Evolutionary conservation across 2,888 invertebrate genomes (phyloP).

Genomic region (Eudasyphora cyanicolor): DNA sequence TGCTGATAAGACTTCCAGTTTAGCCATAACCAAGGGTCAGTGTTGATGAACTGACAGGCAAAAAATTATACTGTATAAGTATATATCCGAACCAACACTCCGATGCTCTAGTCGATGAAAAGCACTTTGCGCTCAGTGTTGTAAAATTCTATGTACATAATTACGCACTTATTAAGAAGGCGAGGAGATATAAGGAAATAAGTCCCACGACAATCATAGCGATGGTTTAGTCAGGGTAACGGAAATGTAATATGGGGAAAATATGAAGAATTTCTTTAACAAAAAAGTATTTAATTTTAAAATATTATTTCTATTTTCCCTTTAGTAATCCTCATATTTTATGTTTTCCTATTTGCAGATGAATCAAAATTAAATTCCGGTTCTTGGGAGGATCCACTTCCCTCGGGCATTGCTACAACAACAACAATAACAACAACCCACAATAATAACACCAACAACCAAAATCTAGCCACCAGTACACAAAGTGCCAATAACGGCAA

Average conservation of each 20-base stretch:
- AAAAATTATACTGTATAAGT: background rate
- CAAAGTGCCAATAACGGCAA: slow-evolving; percentile 65
- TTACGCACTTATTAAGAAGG: background rate
- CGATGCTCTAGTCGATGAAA: background rate
- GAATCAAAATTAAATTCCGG: slow-evolving; percentile 88
- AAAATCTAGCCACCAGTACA: slow-evolving; percentile 38
- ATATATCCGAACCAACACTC: too few relatives aligned
- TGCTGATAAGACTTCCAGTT: slow-evolving; percentile 14
- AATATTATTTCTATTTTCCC: too few relatives aligned
- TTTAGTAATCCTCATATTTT: background rate
- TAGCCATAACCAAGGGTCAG: slow-evolving; percentile 35
- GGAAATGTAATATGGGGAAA: background rate
- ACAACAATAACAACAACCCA: slow-evolving; percentile 47
- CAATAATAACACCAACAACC: slow-evolving; percentile 44
- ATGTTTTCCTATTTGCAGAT: slow-evolving; percentile 82
- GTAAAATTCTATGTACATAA: background rate
- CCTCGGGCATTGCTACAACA: slow-evolving; percentile 58
- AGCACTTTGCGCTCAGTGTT: background rate
- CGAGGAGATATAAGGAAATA: slow-evolving; percentile 3
- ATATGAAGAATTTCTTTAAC: too few relatives aligned
- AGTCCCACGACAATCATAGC: background rate
- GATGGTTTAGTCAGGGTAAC: background rate
- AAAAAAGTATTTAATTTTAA: background rate
- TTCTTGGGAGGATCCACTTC: slow-evolving; percentile 87
- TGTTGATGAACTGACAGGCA: slow-evolving; percentile 48